Base-by-base conservation (phyloP, 2,113 vertebrate species). In the Colaptes auratus region DNA sequence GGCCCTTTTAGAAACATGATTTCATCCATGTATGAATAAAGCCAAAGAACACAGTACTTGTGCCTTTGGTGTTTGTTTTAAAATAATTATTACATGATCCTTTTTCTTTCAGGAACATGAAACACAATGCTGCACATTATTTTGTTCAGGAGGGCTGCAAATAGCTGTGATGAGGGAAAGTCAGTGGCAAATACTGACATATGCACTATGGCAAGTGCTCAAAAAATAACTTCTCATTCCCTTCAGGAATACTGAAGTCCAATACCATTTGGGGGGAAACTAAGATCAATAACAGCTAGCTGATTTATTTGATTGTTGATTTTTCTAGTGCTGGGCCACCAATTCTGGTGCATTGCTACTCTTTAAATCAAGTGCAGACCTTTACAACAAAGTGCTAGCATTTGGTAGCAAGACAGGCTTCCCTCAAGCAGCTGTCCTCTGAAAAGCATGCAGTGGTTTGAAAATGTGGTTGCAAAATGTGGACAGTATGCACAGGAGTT, bases 21-120 rank as follows among this genome's bases (percentile, higher is more conserved):
- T 97, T 98, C 98, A 98, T 97, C 90, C 69, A 0, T 75, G 86
- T 72, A 75, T 52, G 71, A 92, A 53, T 94, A 94, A 96, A 97
- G 98, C 98, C 98, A 98, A 98, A 96, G 97, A 97, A 97, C 95
- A 97, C 96, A 98, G 97, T 97, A 96, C 96, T 97, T 96, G 97
- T 97, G 97, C 98, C 97, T 94, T 96, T 96, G 95, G 95, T 97
- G 96, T 98, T 98, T 98, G 97, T 98, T 98, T 98, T 98, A 94
- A 98, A 98, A 97, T 97, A 97, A 89, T 98, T 97, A 98, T 97
- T 97, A 94, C 96, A 96, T 97, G 97, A 98, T 98, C 97, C 90
- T 95, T 96, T 94, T 97, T 97, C 96, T 97, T 97, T 97, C 92
- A 97, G 92, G 97, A 97, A 97, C 96, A 97, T 97, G 96, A 97